These are phyloP conservation scores for Elanus axillaris DNA, from an alignment of 2,113 vertebrate species.

Conservation along the genomic window DNA sequence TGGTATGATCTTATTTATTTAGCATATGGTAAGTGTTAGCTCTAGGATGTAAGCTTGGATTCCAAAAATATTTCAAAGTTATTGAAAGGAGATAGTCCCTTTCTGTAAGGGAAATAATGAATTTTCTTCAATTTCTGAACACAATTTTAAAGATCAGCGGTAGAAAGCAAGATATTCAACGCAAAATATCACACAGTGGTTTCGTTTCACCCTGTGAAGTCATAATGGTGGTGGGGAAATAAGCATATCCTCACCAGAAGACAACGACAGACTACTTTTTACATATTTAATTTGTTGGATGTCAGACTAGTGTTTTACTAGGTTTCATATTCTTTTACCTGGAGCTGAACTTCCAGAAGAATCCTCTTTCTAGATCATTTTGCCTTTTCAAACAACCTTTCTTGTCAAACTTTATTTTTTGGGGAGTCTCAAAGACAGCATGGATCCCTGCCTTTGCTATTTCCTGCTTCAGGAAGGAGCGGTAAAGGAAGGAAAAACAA, in stretches of 20 bases:
- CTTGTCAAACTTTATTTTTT: not conserved
- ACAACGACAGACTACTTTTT: not conserved
- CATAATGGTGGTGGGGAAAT: not conserved
- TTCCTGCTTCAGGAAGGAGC: not conserved
- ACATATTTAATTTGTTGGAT: not conserved
- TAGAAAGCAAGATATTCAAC: not conserved
- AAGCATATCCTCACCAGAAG: not conserved
- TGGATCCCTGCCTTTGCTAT: not conserved
- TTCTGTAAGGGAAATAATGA: not conserved
- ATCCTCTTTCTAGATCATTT: not conserved
- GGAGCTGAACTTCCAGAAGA: not conserved
- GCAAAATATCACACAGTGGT: not conserved
- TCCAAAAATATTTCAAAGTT: not conserved
- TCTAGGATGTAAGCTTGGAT: not conserved
- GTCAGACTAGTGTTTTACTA: not conserved
- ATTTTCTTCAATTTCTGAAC: not conserved
- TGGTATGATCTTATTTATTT: not conserved
- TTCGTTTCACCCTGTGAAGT: not conserved
- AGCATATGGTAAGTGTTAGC: not conserved
- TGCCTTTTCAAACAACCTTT: not conserved
- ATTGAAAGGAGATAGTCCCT: not conserved
- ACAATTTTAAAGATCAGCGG: not conserved
- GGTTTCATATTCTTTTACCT: not conserved
- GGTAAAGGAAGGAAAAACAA: not conserved
- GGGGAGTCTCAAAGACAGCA: not conserved